A percentile compares a stretch with the other conserved stretches of the same genome.
phyloP scores from a whole-genome alignment of 2,888 invertebrate genomes.

The Sesamia inferens region DNA sequence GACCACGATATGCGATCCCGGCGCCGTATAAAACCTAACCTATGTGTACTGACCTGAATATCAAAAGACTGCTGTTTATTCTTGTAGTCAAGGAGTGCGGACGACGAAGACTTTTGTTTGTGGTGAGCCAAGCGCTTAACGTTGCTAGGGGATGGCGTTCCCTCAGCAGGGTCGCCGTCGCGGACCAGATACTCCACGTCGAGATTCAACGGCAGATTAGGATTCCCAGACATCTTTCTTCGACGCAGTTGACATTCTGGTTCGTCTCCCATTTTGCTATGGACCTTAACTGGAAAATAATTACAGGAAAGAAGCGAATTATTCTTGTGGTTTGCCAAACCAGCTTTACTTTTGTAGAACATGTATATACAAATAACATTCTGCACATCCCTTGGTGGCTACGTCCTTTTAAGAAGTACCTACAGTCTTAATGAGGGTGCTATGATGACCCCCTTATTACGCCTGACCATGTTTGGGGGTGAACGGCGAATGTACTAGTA shows the following conservation, averaged over 20 bases:
- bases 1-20: too few relatives aligned
- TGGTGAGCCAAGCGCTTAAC: constrained; percentile 76
- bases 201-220: constrained; percentile 79
- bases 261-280: constrained; percentile 76
- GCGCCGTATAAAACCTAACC: too few relatives aligned
- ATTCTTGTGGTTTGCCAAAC: background rate
- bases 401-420: background rate
- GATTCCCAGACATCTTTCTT: constrained; percentile 79
- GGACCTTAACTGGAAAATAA: constrained; percentile 30
- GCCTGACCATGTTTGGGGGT: background rate
- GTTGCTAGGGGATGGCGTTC: constrained; percentile 84
- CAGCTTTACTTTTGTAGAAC: background rate
- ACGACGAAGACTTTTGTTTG: constrained; percentile 70
- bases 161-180: constrained; percentile 80
- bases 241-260: constrained; percentile 82
- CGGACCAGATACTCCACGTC: constrained; percentile 81
- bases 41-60: constrained; percentile 74
- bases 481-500: too few relatives aligned
- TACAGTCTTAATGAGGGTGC: background rate
- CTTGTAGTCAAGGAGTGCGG: constrained; percentile 83
- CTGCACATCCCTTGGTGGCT: background rate
- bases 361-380: background rate
- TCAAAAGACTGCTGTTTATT: constrained; percentile 88
- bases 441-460: background rate
- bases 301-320: background rate